Evolutionary conservation across 1,140 invertebrate genomes (phyloP).

Genomic region (Zaprionus africanus): DNA sequence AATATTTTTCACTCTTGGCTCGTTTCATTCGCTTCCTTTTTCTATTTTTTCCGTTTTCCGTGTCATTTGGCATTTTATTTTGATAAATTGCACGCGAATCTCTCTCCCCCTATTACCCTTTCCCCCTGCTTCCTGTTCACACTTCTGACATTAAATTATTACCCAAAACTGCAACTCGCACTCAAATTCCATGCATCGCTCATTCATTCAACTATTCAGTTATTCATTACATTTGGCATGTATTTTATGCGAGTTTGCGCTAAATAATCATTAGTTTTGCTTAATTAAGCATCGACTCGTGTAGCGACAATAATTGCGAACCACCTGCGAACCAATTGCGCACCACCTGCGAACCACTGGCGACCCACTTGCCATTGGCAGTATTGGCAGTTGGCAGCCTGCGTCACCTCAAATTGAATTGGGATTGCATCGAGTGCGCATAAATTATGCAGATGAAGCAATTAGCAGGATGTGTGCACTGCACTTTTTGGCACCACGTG

Average conservation of each 20-base stretch:
- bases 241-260: constrained; percentile 70
- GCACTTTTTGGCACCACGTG: constrained; percentile 26
- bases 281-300: constrained; percentile 66
- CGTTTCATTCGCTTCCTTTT: constrained; percentile 28
- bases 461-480: constrained; percentile 56
- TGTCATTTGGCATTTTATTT: constrained; percentile 69
- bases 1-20: constrained; percentile 77
- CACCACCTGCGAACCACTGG: constrained; percentile 11
- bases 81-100: constrained; percentile 68
- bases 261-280: constrained; percentile 67
- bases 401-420: constrained; percentile 73
- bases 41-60: constrained; percentile 12
- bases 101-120: constrained; percentile 8
- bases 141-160: constrained; percentile 38
- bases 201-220: too few relatives aligned
- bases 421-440: constrained; percentile 65
- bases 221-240: constrained; percentile 9
- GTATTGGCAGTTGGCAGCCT: constrained; percentile 20
- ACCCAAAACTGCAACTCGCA: neutral
- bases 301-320: constrained; percentile 43
- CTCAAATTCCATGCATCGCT: neutral
- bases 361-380: constrained; percentile 4
- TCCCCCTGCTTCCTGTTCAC: constrained; percentile 35
- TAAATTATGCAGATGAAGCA: constrained; percentile 82
- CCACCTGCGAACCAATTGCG: neutral